Conservation (phyloP, 2,113 vertebrate genomes). For the Atherinomorus stipes region DNA sequence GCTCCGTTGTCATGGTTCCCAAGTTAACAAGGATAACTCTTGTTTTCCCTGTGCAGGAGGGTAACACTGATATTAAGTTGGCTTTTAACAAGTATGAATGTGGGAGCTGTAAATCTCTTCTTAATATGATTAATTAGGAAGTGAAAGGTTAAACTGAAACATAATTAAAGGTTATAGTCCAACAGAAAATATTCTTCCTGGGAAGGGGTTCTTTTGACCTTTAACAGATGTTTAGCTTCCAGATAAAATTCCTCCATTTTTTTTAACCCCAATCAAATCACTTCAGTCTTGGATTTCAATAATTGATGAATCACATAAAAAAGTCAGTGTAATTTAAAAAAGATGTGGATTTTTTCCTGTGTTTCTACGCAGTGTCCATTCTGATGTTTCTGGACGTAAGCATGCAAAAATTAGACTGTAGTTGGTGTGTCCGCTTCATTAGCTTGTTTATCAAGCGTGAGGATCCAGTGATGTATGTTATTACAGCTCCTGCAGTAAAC, state of each 20-base stretch:
- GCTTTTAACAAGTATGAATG: slow-evolving; percentile 12
- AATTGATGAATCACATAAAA: neutral
- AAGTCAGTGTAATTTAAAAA: too few species aligned
- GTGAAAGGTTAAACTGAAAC: slow-evolving; percentile 44
- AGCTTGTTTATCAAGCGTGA: neutral
- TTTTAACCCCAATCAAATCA: neutral
- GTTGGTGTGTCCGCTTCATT: neutral
- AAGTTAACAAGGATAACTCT: slow-evolving; percentile 26
- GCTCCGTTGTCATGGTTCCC: slow-evolving; percentile 23
- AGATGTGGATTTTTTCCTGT: neutral
- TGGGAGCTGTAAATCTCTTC: slow-evolving; percentile 14
- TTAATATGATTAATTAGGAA: slow-evolving; percentile 37
- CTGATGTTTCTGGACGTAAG: too few species aligned
- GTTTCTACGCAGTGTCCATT: neutral
- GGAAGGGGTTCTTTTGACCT: slow-evolving; percentile 34
- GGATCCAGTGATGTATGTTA: neutral
- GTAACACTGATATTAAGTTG: slow-evolving; percentile 1
- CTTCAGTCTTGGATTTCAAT: neutral
- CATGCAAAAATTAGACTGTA: neutral
- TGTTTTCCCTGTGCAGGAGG: neutral
- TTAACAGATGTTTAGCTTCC: slow-evolving; percentile 38
- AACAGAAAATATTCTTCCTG: slow-evolving; percentile 36
- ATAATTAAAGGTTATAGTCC: slow-evolving; percentile 47
- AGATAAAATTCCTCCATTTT: neutral
- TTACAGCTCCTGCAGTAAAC: neutral